Evolutionary conservation across 2,113 vertebrate genomes (phyloP).

Genomic region (Rhombomys opimus): DNA sequence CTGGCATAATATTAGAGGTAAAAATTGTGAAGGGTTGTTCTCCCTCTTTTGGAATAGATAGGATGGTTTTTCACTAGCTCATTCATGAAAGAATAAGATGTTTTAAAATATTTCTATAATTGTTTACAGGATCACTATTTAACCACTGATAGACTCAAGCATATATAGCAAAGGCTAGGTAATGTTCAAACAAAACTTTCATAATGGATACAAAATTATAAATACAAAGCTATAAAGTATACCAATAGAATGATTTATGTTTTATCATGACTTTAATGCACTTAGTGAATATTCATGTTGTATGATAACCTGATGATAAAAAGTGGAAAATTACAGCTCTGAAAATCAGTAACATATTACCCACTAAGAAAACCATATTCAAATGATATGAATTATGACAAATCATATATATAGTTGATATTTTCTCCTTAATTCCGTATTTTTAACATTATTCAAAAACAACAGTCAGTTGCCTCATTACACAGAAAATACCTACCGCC

Average conservation of each 20-base stretch:
- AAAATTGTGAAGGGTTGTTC: not conserved
- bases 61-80: not conserved
- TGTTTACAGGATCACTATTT: not conserved
- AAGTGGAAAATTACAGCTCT: not conserved
- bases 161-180: not conserved
- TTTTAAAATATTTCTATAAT: slow-evolving; percentile 16
- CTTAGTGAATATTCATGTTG: not conserved
- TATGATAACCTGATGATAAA: not conserved
- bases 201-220: slow-evolving; percentile 12
- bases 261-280: slow-evolving; percentile 10
- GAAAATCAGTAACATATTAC: not conserved
- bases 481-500: not conserved
- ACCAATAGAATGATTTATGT: not conserved
- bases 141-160: not conserved
- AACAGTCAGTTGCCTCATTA: not conserved
- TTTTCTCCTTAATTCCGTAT: not conserved
- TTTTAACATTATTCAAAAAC: not conserved
- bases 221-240: not conserved
- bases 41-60: not conserved
- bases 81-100: not conserved
- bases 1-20: not conserved
- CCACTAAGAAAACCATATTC: not conserved
- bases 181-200: not conserved
- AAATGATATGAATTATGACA: not conserved
- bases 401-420: not conserved